These are phyloP conservation scores for Manis pentadactyla DNA, from an alignment of 2,797 vertebrate species.

Conservation along the genomic window DNA sequence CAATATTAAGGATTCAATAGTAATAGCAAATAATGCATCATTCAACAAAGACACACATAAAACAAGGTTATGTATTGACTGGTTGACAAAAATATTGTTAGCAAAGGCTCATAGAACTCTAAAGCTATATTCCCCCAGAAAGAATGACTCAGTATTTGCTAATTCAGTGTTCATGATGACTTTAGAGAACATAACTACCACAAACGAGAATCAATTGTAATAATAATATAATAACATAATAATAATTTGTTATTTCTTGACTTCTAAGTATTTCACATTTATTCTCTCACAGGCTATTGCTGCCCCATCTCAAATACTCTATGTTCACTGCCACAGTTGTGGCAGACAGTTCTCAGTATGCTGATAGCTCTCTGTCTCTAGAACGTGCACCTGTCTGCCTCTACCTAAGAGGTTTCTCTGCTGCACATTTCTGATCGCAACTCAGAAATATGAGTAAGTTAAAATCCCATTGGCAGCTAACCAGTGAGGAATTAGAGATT, in stretches of 20 bases:
- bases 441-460: not conserved
- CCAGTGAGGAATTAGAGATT: not conserved
- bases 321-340: not conserved
- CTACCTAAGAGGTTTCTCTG: not conserved
- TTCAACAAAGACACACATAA: not conserved
- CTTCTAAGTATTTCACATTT: not conserved
- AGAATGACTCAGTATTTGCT: not conserved
- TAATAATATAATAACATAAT: not conserved
- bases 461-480: not conserved
- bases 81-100: not conserved
- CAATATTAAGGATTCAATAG: not conserved
- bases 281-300: not conserved
- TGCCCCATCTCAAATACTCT: not conserved
- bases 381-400: not conserved
- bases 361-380: not conserved
- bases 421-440: not conserved
- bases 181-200: not conserved
- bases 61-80: not conserved
- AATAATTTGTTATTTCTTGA: not conserved
- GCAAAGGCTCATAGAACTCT: not conserved
- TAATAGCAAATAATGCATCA: not conserved
- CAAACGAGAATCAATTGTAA: not conserved
- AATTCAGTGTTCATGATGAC: not conserved
- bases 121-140: not conserved
- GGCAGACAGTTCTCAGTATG: not conserved